Evolutionary conservation across 2,888 invertebrate genomes (phyloP).

Genomic region (Glaucopsyche alexis): DNA sequence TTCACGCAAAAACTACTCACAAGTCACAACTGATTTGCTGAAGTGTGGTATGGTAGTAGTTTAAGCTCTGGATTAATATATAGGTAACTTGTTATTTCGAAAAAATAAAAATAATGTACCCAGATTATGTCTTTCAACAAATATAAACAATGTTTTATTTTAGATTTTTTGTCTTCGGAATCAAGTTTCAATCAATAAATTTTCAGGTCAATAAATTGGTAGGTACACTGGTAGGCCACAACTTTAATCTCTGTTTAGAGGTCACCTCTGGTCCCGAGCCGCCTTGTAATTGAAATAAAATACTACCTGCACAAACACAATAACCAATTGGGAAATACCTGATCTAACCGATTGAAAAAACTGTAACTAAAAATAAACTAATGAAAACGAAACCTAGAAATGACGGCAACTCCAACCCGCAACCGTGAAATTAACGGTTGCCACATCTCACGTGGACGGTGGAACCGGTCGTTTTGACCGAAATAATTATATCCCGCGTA

Average conservation of each 20-base stretch:
- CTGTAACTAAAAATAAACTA: slow-evolving; percentile 23
- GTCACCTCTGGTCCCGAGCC: background rate
- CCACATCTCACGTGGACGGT: slow-evolving; percentile 58
- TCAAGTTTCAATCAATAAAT: no score
- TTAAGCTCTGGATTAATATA: no score
- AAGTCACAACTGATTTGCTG: no score
- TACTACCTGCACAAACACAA: background rate
- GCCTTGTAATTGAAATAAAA: background rate
- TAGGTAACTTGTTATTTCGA: no score
- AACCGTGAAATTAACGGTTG: slow-evolving; percentile 64
- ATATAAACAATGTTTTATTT: no score
- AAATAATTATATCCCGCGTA: slow-evolving; percentile 53
- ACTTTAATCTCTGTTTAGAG: background rate
- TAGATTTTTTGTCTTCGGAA: no score
- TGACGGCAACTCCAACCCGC: slow-evolving; percentile 43
- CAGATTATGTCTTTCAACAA: no score
- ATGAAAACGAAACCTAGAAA: slow-evolving; percentile 26
- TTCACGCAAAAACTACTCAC: no score
- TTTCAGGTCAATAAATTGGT: background rate
- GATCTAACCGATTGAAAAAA: background rate
- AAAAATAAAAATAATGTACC: no score
- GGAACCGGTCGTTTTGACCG: slow-evolving; percentile 58
- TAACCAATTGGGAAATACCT: background rate
- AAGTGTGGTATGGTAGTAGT: no score
- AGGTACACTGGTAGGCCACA: background rate